Percentiles rank a stretch among this genome's conserved stretches.
Conservation (phyloP, 2,888 invertebrate genomes). For the Andrena fulva region DNA sequence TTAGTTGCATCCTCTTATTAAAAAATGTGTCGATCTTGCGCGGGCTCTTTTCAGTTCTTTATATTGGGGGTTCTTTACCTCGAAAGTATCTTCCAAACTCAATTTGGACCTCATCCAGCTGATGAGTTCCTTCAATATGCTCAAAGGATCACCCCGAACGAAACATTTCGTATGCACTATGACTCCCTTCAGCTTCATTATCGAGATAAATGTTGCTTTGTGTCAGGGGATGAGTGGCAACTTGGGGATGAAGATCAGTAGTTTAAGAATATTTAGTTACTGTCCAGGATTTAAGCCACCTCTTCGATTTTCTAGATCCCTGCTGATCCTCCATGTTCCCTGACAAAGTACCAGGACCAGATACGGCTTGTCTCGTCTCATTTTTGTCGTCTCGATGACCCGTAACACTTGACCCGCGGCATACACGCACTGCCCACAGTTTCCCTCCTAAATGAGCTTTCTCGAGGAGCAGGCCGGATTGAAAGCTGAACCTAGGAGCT, state of each 20-base stretch:
- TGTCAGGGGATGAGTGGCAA: too few species aligned
- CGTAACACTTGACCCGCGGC: neutral
- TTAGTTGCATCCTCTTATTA: slow-evolving; percentile 52
- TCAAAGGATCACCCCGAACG: neutral
- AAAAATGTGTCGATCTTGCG: slow-evolving; percentile 48
- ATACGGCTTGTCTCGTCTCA: neutral
- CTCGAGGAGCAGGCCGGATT: slow-evolving; percentile 23
- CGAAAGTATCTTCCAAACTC: too few species aligned
- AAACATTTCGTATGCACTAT: neutral
- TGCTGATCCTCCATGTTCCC: too few species aligned
- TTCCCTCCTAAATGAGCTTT: slow-evolving; percentile 30
- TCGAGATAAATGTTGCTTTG: neutral
- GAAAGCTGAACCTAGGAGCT: slow-evolving; percentile 42
- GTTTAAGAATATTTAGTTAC: too few species aligned
- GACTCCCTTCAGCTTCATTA: neutral
- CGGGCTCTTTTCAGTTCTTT: neutral
- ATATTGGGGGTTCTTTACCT: too few species aligned
- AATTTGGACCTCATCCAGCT: too few species aligned
- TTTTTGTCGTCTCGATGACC: neutral
- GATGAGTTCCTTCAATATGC: too few species aligned
- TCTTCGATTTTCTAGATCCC: too few species aligned
- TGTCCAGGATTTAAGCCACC: too few species aligned
- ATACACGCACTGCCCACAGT: neutral
- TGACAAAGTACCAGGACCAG: too few species aligned
- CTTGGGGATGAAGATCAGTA: neutral